Conservation (phyloP, 2,888 invertebrate genomes). For the Sinohyriopsis cumingii region DNA sequence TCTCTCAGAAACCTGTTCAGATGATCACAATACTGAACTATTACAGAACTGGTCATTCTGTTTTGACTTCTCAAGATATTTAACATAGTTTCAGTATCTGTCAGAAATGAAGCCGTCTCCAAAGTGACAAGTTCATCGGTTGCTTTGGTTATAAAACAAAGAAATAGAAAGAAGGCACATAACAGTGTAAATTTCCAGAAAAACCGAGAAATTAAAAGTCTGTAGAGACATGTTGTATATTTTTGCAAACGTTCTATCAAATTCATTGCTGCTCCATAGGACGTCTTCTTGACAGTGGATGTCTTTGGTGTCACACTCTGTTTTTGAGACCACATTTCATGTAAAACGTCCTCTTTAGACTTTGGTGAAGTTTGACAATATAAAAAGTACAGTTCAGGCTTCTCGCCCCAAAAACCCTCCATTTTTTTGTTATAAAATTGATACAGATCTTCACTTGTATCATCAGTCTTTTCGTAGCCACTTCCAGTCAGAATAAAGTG, state of each 20-base stretch:
- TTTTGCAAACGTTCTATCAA: slow-evolving; percentile 6
- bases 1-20: slow-evolving; percentile 51
- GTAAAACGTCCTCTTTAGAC: slow-evolving; percentile 57
- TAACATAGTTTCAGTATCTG: slow-evolving; percentile 45
- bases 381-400: slow-evolving; percentile 48
- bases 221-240: slow-evolving; percentile 28
- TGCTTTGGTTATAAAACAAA: slow-evolving; percentile 45
- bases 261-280: no score
- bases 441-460: slow-evolving; percentile 46
- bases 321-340: slow-evolving; percentile 56
- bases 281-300: background rate
- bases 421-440: slow-evolving; percentile 47
- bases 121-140: slow-evolving; percentile 46
- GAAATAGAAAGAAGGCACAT: slow-evolving; percentile 40
- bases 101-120: slow-evolving; percentile 47
- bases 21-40: slow-evolving; percentile 50
- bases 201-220: slow-evolving; percentile 43
- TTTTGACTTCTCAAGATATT: slow-evolving; percentile 43
- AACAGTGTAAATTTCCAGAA: slow-evolving; percentile 49
- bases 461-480: slow-evolving; percentile 38
- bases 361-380: slow-evolving; percentile 55
- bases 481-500: slow-evolving; percentile 58
- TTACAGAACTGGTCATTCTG: slow-evolving; percentile 35
- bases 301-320: slow-evolving; percentile 40
- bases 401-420: slow-evolving; percentile 46